Evolutionary conservation across 1,140 invertebrate genomes (phyloP).

Genomic region (Dendroctonus ponderosae): DNA sequence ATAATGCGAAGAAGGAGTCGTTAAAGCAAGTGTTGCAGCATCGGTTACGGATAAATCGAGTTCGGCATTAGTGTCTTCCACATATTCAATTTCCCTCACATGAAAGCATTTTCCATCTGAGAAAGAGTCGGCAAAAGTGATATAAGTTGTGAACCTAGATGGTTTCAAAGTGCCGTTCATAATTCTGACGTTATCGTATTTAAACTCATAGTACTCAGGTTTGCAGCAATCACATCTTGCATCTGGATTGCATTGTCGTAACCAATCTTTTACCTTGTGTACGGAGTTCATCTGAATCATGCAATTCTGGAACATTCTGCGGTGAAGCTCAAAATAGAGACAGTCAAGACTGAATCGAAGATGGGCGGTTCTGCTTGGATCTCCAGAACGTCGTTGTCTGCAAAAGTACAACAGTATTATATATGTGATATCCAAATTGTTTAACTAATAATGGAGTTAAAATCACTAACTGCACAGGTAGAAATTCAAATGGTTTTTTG

Average conservation of each 20-base stretch:
- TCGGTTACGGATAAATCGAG: no score
- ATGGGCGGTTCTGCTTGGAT: no score
- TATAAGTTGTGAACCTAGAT: background rate
- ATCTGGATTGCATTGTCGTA: background rate
- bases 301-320: background rate
- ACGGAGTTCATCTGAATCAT: background rate
- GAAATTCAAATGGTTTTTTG: no score
- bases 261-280: slow-evolving; percentile 3
- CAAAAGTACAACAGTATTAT: no score
- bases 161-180: background rate
- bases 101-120: background rate
- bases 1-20: no score
- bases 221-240: slow-evolving; percentile 4
- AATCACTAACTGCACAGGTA: no score
- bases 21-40: no score
- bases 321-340: slow-evolving; percentile 1
- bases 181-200: background rate
- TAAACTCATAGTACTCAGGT: slow-evolving; percentile 4
- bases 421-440: no score
- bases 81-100: background rate
- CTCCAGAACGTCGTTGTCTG: no score
- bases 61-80: no score
- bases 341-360: background rate
- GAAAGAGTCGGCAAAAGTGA: background rate
- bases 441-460: no score